These are phyloP conservation scores for Torymus auratus DNA, from an alignment of 2,888 invertebrate species.

Conservation along the genomic window DNA sequence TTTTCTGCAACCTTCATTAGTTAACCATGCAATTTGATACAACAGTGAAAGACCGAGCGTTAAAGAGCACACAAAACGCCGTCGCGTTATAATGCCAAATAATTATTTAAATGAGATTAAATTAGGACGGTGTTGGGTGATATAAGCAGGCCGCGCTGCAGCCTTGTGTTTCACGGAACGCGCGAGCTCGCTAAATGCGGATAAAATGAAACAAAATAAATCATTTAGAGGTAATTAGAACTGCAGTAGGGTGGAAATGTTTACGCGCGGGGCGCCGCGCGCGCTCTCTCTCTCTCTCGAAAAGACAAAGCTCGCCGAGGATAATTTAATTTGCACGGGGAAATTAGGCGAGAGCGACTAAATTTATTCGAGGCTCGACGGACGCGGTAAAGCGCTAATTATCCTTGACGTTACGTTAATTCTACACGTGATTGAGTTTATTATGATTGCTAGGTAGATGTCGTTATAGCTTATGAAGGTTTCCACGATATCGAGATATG, in stretches of 20 bases:
- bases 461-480: neutral
- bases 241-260: slow-evolving; percentile 4
- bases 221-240: slow-evolving; percentile 26
- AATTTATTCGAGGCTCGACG: neutral
- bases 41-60: too few species aligned
- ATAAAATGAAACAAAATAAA: slow-evolving; percentile 23
- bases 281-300: too few species aligned
- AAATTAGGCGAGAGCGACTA: slow-evolving; percentile 8
- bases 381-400: neutral
- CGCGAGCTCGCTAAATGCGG: neutral
- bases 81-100: too few species aligned
- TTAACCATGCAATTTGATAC: too few species aligned
- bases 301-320: slow-evolving; percentile 26
- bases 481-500: neutral
- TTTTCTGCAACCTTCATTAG: too few species aligned
- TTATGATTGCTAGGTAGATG: too few species aligned
- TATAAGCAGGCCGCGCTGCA: too few species aligned
- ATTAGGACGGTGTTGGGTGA: too few species aligned
- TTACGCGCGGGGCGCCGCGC: neutral
- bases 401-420: neutral
- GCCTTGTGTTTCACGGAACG: too few species aligned
- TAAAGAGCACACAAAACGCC: too few species aligned
- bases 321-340: slow-evolving; percentile 33
- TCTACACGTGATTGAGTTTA: neutral
- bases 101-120: too few species aligned